Evolutionary conservation across 2,888 invertebrate genomes (phyloP).

Genomic region (Nephrotoma guestfalica): DNA sequence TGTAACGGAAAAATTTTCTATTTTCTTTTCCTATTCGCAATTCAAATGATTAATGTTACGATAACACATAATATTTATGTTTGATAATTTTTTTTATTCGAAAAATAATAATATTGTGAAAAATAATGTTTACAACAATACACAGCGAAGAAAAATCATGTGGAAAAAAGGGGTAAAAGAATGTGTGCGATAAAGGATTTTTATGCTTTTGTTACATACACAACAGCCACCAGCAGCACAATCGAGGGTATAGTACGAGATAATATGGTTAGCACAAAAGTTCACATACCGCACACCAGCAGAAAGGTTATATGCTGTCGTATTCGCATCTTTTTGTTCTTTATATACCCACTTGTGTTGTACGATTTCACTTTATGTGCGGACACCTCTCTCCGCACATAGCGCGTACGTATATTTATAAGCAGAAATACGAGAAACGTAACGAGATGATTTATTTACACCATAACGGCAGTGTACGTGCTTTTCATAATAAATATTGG

Average conservation of each 20-base stretch:
- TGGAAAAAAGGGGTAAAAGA: not conserved
- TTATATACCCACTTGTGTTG: not conserved
- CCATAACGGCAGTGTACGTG: not conserved
- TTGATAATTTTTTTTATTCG: not conserved
- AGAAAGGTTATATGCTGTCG: not conserved
- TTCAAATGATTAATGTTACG: not conserved
- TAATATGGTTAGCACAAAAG: not conserved
- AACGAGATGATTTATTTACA: not conserved
- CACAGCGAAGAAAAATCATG: not conserved
- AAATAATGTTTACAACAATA: not conserved
- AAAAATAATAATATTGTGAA: not conserved
- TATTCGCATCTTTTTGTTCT: not conserved
- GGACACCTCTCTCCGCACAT: no score
- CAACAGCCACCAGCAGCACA: not conserved
- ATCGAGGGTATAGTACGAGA: not conserved
- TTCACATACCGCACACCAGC: not conserved
- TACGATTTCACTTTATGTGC: not conserved
- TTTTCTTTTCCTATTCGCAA: not conserved
- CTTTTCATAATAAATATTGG: not conserved
- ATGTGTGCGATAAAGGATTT: not conserved
- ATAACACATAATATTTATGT: not conserved
- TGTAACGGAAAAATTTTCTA: not conserved
- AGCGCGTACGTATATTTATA: not conserved
- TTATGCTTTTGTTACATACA: not conserved
- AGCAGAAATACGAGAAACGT: not conserved